A percentile compares a stretch with the other conserved stretches of the same genome.
These are phyloP conservation scores for Eptesicus fuscus DNA, from an alignment of 2,113 vertebrate genomes.

Conservation along the genomic window DNA sequence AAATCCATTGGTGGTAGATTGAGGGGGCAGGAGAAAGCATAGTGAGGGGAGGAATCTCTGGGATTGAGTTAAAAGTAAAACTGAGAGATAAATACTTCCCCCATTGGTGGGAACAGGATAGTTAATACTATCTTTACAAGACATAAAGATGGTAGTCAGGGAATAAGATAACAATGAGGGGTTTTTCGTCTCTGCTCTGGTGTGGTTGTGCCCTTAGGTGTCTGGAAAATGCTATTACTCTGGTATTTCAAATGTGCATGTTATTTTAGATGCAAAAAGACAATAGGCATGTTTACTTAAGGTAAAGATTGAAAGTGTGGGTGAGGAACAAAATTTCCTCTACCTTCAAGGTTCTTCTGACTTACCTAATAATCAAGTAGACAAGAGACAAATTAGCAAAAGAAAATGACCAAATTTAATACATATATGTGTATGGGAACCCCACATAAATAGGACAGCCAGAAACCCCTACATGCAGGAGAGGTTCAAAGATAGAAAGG, in stretches of 20 bases:
- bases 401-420: not conserved
- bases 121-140: not conserved
- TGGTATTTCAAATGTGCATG: not conserved
- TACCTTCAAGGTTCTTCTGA: not conserved
- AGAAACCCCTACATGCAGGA: not conserved
- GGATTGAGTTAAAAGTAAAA: not conserved
- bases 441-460: not conserved
- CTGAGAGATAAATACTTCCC: not conserved
- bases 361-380: not conserved
- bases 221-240: not conserved
- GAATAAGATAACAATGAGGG: not conserved
- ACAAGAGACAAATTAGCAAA: not conserved
- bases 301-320: not conserved
- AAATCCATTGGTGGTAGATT: not conserved
- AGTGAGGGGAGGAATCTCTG: not conserved
- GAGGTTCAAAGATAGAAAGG: not conserved
- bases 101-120: not conserved
- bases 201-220: not conserved
- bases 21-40: not conserved
- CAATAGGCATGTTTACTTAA: not conserved
- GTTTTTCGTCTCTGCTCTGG: not conserved
- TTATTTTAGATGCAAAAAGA: not conserved
- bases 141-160: not conserved
- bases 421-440: not conserved
- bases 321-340: not conserved